Evolutionary conservation across 92 coral and sea anemone genomes (phyloP).

Genomic region (Pocillopora meandrina): DNA sequence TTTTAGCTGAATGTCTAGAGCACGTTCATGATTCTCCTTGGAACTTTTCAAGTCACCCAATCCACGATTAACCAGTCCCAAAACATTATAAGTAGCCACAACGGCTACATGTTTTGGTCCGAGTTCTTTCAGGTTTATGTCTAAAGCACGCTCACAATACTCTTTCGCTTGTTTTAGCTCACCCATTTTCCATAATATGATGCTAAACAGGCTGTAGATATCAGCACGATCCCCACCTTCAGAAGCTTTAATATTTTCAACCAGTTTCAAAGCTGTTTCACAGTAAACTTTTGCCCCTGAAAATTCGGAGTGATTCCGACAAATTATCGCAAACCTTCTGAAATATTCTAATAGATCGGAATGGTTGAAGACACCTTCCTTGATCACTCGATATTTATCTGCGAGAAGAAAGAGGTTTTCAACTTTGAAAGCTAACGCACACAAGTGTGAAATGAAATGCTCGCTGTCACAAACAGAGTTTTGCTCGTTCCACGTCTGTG

Average conservation of each 20-base stretch:
- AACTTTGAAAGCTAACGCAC: conserved; percentile 1
- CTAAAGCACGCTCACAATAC: background rate
- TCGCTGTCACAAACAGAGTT: background rate
- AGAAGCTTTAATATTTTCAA: background rate
- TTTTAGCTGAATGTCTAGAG: no score
- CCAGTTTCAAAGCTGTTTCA: background rate
- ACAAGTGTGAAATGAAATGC: conserved; percentile 37
- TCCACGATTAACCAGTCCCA: background rate
- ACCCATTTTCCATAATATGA: background rate
- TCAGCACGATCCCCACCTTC: conserved; percentile 15
- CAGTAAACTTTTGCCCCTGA: background rate
- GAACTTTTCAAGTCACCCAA: conserved; percentile 31
- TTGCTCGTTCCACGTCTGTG: background rate
- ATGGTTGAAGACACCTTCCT: background rate
- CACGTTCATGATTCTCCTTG: conserved; percentile 3
- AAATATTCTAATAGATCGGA: background rate
- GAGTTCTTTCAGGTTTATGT: background rate
- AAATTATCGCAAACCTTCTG: background rate
- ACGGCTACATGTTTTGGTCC: background rate
- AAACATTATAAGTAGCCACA: background rate
- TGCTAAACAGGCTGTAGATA: background rate
- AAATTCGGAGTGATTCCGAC: background rate
- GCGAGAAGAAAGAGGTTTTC: background rate
- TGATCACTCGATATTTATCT: background rate
- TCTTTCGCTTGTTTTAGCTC: background rate